These are phyloP conservation scores for Chironomus striatipennis DNA, from an alignment of 1,140 invertebrate genomes.

Conservation along the genomic window DNA sequence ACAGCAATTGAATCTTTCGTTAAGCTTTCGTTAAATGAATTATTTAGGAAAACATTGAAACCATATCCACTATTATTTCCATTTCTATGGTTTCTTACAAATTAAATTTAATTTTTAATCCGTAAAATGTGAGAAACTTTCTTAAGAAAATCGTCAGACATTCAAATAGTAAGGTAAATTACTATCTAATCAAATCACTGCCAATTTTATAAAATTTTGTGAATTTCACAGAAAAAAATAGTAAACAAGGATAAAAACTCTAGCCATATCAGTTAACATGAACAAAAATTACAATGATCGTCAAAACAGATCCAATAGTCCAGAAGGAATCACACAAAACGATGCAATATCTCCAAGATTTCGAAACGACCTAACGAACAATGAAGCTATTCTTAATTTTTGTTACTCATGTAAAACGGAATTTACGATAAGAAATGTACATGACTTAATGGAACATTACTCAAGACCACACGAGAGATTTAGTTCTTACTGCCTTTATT, in stretches of 20 bases:
- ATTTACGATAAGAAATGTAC: not conserved
- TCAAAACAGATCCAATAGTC: not conserved
- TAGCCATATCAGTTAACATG: not conserved
- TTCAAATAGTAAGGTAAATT: not conserved
- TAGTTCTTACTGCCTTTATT: conserved; percentile 1
- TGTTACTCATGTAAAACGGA: not conserved
- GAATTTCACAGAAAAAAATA: not conserved
- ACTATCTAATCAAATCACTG: not conserved
- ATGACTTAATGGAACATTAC: conserved; percentile 20
- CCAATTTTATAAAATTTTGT: no score
- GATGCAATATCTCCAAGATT: conserved; percentile 8
- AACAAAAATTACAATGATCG: not conserved
- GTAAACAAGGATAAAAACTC: not conserved
- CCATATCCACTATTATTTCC: no score
- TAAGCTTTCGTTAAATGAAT: not conserved
- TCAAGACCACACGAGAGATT: not conserved
- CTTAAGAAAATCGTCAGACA: no score
- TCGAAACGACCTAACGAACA: not conserved
- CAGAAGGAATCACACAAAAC: not conserved
- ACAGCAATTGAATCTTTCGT: not conserved
- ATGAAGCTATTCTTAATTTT: not conserved
- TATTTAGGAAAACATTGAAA: no score
- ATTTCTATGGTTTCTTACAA: no score
- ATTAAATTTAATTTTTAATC: no score
- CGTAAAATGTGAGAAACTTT: no score